Percentiles rank a stretch among this genome's conserved stretches.
These are phyloP conservation scores for Phalacrocorax carbo DNA, from an alignment of 2,113 vertebrate genomes.

Conservation along the genomic window DNA sequence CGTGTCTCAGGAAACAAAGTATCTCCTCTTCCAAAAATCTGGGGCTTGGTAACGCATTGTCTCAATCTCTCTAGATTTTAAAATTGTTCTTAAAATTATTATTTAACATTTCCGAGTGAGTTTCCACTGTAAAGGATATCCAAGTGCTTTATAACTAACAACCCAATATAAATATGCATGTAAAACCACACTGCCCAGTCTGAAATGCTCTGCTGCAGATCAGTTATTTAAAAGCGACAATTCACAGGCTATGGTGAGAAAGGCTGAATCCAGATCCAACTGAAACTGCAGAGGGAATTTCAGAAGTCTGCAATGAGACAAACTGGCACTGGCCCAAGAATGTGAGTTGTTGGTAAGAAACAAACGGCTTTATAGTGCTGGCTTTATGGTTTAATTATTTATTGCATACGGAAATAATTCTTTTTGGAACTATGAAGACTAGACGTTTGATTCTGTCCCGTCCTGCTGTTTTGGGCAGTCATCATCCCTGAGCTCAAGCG, in stretches of 20 bases:
- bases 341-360: not conserved
- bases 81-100: not conserved
- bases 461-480: not conserved
- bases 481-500: not conserved
- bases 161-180: fast-evolving
- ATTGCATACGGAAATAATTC: not conserved
- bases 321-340: not conserved
- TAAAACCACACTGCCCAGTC: not conserved
- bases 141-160: not conserved
- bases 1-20: not conserved
- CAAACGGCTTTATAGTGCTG: not conserved
- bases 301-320: not conserved
- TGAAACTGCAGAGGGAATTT: not conserved
- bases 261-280: not conserved
- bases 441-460: not conserved
- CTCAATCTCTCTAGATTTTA: not conserved
- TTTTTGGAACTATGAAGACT: not conserved
- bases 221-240: not conserved
- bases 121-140: not conserved
- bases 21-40: not conserved
- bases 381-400: not conserved
- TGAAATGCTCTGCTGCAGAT: not conserved
- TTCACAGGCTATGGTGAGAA: not conserved
- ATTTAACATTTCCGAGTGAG: not conserved
- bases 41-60: not conserved